These are phyloP conservation scores for Phocides pigmalion DNA, from an alignment of 1,140 invertebrate species.

Conservation along the genomic window DNA sequence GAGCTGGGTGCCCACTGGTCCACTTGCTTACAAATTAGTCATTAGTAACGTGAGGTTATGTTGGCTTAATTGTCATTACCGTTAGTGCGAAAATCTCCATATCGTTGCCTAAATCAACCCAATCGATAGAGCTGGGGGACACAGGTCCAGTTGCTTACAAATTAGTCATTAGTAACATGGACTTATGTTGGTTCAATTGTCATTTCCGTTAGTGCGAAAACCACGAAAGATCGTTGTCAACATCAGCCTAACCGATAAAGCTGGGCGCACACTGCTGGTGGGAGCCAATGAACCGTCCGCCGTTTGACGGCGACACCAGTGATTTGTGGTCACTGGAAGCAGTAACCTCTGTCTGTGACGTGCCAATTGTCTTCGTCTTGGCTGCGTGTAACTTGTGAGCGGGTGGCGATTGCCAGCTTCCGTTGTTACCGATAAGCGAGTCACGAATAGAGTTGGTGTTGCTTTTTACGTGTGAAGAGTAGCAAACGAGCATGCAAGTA, in stretches of 20 bases:
- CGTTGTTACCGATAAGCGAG: too few relatives aligned
- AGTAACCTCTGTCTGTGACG: constrained; percentile 60
- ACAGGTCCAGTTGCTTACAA: too few relatives aligned
- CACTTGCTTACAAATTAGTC: too few relatives aligned
- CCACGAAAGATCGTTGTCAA: constrained; percentile 11
- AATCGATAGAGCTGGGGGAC: constrained; percentile 16
- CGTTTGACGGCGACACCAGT: constrained; percentile 49
- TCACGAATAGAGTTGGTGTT: too few relatives aligned
- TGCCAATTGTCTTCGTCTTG: constrained; percentile 68
- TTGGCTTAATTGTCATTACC: background rate
- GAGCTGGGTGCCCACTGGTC: background rate
- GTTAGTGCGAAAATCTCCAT: background rate
- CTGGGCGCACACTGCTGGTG: constrained; percentile 9
- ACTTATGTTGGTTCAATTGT: background rate
- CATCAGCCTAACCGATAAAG: constrained; percentile 19
- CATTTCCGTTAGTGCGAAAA: background rate
- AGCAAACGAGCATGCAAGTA: too few relatives aligned
- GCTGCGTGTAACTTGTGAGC: constrained; percentile 19
- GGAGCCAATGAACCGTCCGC: constrained; percentile 37
- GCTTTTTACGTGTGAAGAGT: too few relatives aligned
- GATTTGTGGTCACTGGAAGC: constrained; percentile 60
- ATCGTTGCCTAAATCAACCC: constrained; percentile 7
- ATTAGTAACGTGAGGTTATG: too few relatives aligned
- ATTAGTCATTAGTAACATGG: too few relatives aligned
- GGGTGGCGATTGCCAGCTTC: too few relatives aligned